These are phyloP conservation scores for Thalassophryne amazonica DNA, from an alignment of 2,797 vertebrate species.

Conservation along the genomic window DNA sequence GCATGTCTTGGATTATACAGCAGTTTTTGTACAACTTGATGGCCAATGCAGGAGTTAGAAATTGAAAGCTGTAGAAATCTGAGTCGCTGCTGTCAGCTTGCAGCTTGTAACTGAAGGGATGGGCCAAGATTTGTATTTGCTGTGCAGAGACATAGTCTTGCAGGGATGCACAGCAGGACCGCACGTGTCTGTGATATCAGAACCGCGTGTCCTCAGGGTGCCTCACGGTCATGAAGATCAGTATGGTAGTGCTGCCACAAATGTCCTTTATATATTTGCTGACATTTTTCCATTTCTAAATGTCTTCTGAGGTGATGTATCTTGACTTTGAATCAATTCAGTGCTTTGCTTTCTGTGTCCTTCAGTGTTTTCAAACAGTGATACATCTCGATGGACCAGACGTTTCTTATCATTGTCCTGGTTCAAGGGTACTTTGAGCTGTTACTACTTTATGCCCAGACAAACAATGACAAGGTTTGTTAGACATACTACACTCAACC, in stretches of 20 bases:
- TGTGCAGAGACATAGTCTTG: neutral
- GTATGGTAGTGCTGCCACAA: slow-evolving; percentile 7
- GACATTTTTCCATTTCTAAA: slow-evolving; percentile 44
- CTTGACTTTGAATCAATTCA: slow-evolving; percentile 28
- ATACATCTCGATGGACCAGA: slow-evolving; percentile 8
- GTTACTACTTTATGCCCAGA: no score
- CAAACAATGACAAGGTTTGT: no score
- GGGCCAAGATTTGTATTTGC: slow-evolving; percentile 12
- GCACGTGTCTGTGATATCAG: slow-evolving; percentile 6
- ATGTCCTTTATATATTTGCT: slow-evolving; percentile 29
- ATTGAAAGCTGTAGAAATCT: no score
- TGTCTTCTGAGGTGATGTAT: slow-evolving; percentile 15
- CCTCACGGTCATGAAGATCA: slow-evolving; percentile 41
- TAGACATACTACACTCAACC: no score
- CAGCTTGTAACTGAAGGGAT: slow-evolving; percentile 1
- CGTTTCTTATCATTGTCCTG: neutral
- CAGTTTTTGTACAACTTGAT: no score
- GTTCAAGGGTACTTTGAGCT: slow-evolving; percentile 30
- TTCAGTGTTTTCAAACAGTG: slow-evolving; percentile 9
- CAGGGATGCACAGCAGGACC: neutral
- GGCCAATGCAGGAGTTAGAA: no score
- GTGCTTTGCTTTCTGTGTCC: slow-evolving; percentile 24
- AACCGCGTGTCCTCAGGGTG: slow-evolving; percentile 22
- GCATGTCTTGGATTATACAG: no score
- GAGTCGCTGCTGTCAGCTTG: no score